Evolutionary conservation across 2,797 vertebrate genomes (phyloP).

Genomic region (Catostomus latipinnis): DNA sequence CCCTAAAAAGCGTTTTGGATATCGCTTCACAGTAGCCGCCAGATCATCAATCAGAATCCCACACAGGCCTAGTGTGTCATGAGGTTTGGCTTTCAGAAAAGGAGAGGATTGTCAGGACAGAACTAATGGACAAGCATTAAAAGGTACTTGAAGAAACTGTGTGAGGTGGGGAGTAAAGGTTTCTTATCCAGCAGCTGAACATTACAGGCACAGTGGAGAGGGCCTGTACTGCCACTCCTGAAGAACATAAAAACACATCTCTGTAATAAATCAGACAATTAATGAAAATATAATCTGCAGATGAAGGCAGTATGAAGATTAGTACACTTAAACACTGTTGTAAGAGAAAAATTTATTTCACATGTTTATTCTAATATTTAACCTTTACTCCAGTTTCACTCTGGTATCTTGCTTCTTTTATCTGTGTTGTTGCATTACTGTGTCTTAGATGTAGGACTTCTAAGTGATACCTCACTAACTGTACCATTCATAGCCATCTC

Average conservation of each 20-base stretch:
- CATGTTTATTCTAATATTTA: no score
- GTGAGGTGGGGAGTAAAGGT: background rate
- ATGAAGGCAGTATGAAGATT: background rate
- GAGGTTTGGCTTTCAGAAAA: conserved; percentile 87
- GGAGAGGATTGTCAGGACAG: conserved; percentile 1
- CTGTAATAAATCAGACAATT: background rate
- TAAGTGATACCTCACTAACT: no score
- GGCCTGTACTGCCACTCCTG: conserved; percentile 90
- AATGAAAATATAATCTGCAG: background rate
- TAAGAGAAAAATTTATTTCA: no score
- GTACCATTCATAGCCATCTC: no score
- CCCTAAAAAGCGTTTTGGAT: conserved; percentile 90
- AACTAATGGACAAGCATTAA: background rate
- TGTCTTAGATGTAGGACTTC: no score
- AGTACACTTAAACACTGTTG: no score
- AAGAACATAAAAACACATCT: conserved; percentile 47
- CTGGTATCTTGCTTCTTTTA: no score
- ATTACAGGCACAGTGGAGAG: conserved; percentile 98
- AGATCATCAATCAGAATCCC: conserved; percentile 89
- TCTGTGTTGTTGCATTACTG: no score
- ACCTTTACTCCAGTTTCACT: no score
- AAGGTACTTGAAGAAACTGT: background rate
- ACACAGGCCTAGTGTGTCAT: conserved; percentile 91
- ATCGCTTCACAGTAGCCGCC: conserved; percentile 79
- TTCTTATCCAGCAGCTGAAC: conserved; percentile 98